A percentile compares a stretch with the other conserved stretches of the same genome.
Conservation (phyloP, 2,113 vertebrate species). For the Muscicapa adusta region DNA sequence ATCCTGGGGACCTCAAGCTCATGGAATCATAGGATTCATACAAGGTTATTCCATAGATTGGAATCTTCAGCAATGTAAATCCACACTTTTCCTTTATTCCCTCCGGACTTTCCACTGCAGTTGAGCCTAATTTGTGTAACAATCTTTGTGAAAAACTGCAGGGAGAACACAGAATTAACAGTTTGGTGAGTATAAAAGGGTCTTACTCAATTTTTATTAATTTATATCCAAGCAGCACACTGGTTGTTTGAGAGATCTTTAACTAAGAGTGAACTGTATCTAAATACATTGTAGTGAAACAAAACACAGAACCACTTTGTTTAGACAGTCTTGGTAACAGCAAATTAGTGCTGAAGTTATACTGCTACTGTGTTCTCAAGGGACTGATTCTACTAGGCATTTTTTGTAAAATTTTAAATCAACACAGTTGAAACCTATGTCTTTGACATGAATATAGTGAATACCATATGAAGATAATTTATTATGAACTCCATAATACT, state of each 20-base stretch:
- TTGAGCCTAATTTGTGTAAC: neutral
- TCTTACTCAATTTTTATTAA: neutral
- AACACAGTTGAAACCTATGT: neutral
- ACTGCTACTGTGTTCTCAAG: neutral
- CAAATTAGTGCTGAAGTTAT: neutral
- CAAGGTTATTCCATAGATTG: neutral
- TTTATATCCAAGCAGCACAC: neutral
- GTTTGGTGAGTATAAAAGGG: neutral
- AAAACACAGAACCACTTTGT: neutral
- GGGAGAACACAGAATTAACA: neutral
- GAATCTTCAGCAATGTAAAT: neutral
- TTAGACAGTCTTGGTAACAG: neutral
- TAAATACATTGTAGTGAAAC: neutral
- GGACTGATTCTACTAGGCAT: neutral
- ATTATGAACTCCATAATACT: neutral
- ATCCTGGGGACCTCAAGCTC: neutral
- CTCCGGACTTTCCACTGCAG: neutral
- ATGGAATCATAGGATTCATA: neutral
- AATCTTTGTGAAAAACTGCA: neutral
- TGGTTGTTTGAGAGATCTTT: neutral
- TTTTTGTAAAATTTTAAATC: neutral
- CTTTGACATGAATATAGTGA: conserved; percentile 2
- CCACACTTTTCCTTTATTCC: neutral
- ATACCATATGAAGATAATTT: conserved; percentile 19
- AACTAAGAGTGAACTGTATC: neutral